A percentile compares a stretch with the other conserved stretches of the same genome.
phyloP scores from a whole-genome alignment of 2,113 vertebrate species.

The Zapornia atra region DNA sequence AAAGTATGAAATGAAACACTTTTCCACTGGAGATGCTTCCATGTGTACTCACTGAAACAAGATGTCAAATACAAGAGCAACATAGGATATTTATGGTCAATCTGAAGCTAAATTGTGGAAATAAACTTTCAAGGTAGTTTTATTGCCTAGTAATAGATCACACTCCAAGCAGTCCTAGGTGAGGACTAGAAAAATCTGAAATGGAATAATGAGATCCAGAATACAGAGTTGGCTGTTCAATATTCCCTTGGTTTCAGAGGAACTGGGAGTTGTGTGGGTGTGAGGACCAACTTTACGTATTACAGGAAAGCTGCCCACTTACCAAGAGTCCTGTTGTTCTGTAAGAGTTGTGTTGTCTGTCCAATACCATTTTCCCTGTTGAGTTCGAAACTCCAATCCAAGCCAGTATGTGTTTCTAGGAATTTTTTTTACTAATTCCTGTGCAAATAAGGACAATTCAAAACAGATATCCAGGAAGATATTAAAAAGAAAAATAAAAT shows the following conservation, averaged over 20 bases:
- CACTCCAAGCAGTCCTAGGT: background rate
- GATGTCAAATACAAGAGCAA: background rate
- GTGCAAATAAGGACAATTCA: background rate
- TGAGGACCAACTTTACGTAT: background rate
- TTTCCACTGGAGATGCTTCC: background rate
- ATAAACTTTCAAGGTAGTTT: background rate
- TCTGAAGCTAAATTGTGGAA: background rate
- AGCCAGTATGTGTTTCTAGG: fast-evolving
- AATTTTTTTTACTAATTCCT: background rate
- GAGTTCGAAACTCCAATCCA: background rate
- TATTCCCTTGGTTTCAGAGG: background rate
- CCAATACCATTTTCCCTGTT: background rate
- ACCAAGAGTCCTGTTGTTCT: background rate
- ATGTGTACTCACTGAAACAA: background rate
- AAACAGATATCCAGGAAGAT: background rate
- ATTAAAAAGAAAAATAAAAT: background rate
- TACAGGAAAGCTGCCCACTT: background rate
- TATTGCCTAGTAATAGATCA: background rate
- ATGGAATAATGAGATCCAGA: background rate
- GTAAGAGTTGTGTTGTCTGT: background rate
- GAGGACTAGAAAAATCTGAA: background rate
- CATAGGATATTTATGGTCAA: background rate
- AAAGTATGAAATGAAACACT: background rate
- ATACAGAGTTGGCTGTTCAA: background rate
- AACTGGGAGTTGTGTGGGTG: background rate